Conservation (phyloP, 2,113 vertebrate species). For the Pygoscelis adeliae region DNA sequence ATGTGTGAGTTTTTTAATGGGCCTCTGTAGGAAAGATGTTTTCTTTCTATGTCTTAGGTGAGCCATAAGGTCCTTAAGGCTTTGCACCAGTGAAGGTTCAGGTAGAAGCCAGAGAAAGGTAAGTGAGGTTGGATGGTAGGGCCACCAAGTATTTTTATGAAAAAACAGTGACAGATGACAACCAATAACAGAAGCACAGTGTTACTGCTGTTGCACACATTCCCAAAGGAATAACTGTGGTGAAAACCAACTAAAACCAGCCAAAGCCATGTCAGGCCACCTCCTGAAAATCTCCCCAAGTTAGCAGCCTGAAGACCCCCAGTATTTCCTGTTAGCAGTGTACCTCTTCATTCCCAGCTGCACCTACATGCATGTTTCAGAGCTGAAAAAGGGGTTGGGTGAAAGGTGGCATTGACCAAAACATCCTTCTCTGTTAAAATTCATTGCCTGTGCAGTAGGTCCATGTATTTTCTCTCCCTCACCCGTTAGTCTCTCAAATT, state of each 20-base stretch:
- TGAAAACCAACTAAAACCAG: neutral
- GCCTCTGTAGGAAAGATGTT: neutral
- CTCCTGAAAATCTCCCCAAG: neutral
- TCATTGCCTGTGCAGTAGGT: neutral
- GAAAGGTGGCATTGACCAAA: neutral
- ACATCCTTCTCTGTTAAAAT: neutral
- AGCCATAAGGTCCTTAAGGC: neutral
- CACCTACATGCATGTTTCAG: neutral
- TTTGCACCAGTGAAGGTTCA: neutral
- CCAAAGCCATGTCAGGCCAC: neutral
- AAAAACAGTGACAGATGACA: neutral
- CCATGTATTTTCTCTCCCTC: neutral
- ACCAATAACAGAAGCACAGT: neutral
- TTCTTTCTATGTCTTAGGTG: neutral
- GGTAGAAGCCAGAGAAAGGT: neutral
- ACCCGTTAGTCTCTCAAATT: neutral
- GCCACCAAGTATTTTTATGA: neutral
- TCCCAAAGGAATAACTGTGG: neutral
- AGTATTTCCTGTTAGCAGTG: neutral
- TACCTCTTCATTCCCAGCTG: neutral
- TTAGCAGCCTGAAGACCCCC: neutral
- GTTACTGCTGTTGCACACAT: neutral
- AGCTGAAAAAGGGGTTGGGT: neutral
- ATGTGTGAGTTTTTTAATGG: neutral
- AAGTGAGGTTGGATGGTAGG: neutral